These are phyloP conservation scores for Cephus pulcher DNA, from an alignment of 2,888 invertebrate genomes.

Conservation along the genomic window DNA sequence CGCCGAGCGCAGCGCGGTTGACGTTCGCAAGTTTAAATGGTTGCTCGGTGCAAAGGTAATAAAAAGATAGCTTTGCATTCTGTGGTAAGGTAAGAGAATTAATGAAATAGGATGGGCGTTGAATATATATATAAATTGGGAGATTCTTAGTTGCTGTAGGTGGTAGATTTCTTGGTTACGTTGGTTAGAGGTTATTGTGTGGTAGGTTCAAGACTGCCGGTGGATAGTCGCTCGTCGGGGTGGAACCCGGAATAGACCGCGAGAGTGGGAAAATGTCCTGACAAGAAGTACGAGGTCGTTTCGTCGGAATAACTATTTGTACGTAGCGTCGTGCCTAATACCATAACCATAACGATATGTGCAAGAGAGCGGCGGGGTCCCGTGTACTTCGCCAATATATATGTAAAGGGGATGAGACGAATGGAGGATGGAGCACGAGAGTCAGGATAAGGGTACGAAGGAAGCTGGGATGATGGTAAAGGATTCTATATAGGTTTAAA, in stretches of 20 bases:
- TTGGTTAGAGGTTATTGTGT: neutral
- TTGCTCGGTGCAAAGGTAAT: constrained; percentile 29
- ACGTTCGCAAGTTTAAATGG: constrained; percentile 30
- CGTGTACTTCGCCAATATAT: constrained; percentile 26
- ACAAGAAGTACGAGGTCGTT: constrained; percentile 44
- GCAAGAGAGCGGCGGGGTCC: constrained; percentile 17
- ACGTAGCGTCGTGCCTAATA: constrained; percentile 52
- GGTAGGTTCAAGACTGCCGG: neutral
- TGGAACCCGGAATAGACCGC: neutral
- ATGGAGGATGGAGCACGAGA: neutral
- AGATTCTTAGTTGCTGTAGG: too few species aligned
- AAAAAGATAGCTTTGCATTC: constrained; percentile 32
- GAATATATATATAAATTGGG: neutral
- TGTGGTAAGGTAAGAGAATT: constrained; percentile 14
- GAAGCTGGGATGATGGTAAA: neutral
- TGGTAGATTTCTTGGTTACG: neutral
- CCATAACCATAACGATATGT: constrained; percentile 58
- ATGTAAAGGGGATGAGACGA: constrained; percentile 17
- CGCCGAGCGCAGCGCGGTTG: constrained; percentile 25
- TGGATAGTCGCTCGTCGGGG: neutral
- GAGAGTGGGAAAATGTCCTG: neutral
- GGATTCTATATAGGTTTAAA: neutral
- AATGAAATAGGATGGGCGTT: constrained; percentile 7
- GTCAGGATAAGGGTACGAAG: neutral
- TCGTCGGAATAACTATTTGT: constrained; percentile 57